A percentile compares a stretch with the other conserved stretches of the same genome.
phyloP scores from a whole-genome alignment of 2,797 vertebrate genomes.

The Iguana delicatissima region DNA sequence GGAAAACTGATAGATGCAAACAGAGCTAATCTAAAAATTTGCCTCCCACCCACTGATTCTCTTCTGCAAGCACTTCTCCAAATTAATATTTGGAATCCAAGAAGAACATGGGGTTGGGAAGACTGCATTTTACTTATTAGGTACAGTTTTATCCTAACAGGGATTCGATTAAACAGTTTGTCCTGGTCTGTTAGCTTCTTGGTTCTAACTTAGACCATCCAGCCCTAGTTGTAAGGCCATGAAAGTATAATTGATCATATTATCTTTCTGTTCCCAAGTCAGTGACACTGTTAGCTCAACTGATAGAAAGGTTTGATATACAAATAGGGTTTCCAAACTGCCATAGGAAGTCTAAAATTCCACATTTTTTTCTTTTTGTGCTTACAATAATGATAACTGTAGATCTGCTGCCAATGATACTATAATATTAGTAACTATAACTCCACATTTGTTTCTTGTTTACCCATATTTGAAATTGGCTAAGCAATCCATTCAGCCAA shows the following conservation, averaged over 20 bases:
- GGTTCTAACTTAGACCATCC: background rate
- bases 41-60: background rate
- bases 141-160: background rate
- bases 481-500: slow-evolving; percentile 45
- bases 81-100: background rate
- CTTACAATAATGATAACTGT: slow-evolving; percentile 35
- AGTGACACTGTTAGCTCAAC: background rate
- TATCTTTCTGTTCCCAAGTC: background rate
- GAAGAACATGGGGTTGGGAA: background rate
- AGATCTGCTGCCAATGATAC: slow-evolving; percentile 27
- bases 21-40: background rate
- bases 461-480: slow-evolving; percentile 37
- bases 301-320: background rate
- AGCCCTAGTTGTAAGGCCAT: background rate
- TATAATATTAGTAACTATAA: background rate
- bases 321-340: fast-evolving
- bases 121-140: background rate
- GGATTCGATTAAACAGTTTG: background rate
- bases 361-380: background rate
- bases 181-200: background rate
- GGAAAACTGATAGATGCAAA: background rate
- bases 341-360: background rate
- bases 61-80: background rate
- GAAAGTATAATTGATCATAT: background rate
- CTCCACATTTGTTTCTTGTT: slow-evolving; percentile 31